A percentile compares a stretch with the other conserved stretches of the same genome.
phyloP scores from a whole-genome alignment of 2,888 invertebrate species.

The Callinectes sapidus region DNA sequence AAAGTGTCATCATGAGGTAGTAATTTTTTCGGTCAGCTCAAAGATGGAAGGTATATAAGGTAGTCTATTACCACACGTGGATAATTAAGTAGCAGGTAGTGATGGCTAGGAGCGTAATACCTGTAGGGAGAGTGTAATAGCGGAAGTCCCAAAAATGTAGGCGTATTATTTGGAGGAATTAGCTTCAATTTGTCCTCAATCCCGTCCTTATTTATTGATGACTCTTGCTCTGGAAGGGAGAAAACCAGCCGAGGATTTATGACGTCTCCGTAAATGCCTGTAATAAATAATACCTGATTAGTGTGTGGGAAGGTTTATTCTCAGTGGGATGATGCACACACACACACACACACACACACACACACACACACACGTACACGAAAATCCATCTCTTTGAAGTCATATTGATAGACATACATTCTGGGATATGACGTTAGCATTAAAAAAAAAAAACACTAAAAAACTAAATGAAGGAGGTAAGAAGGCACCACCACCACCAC shows the following conservation, averaged over 20 bases:
- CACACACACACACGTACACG: neutral
- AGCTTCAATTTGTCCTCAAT: neutral
- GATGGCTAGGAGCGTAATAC: neutral
- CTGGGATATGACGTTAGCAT: neutral
- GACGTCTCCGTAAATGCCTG: neutral
- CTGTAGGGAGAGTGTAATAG: neutral
- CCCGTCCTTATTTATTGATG: neutral
- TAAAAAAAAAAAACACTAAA: neutral
- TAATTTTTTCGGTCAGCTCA: neutral
- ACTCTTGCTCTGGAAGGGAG: neutral
- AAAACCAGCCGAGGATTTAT: neutral
- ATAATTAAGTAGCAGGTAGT: neutral
- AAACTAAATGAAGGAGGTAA: neutral
- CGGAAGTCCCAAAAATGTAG: neutral
- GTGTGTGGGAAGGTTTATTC: neutral
- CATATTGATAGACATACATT: neutral
- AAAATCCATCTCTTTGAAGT: neutral
- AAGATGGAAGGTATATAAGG: neutral
- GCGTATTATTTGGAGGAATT: slow-evolving; percentile 4
- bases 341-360: neutral
- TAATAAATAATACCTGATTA: neutral
- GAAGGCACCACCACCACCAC: neutral
- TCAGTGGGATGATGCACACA: neutral
- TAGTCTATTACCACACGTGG: neutral
- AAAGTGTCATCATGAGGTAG: neutral